Base-by-base conservation (phyloP, 1,140 invertebrate species). In the Reticulitermes speratus region DNA sequence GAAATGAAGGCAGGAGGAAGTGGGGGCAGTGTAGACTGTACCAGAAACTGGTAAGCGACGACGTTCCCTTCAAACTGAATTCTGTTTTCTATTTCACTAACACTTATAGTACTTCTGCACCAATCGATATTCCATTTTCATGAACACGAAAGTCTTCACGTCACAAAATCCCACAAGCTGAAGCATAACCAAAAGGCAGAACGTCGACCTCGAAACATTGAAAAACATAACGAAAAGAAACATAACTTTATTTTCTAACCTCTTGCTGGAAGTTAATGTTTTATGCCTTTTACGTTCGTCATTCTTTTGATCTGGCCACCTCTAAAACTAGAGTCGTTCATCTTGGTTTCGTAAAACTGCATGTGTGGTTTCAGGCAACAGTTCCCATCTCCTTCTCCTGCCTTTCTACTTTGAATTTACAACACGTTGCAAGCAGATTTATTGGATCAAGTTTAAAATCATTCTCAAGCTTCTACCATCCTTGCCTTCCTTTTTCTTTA, bases 401-500 rank as follows among this genome's bases (percentile, higher is more conserved):
- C 65, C 65, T 30, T 65, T 65, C 65, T 75, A 75, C 65, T 75
- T 75, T 75, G n/a, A 75, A 75, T 75, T 75, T 75, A 75, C 65
- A 75, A 75, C 65, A 75, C 65, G 65, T 75, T 75, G 65, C 65
- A 9, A 30, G 65, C 16, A 75, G 65, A 75, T 75, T 75, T 75
- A 75, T 75, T 30, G 65, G 65, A 75, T 75, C 65, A 75, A 75
- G n/a, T 75, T 75, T 75, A 75, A 75, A 75, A 75, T 75, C 65
- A 75, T 75, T 75, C 65, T 75, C 65, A 75, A 75, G 65, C 65
- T 2, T 75, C 65, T 75, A 8, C 65, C 65, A 75, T 75, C n/a
- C 25, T 30, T 16, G 2, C 65, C 12, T 30, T 30, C 14, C 25
- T 75, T 75, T 75, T 75, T 30, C 65, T 75, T 75, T 75, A 30